Conservation (phyloP, 2,888 invertebrate genomes). For the Andrena marginata region DNA sequence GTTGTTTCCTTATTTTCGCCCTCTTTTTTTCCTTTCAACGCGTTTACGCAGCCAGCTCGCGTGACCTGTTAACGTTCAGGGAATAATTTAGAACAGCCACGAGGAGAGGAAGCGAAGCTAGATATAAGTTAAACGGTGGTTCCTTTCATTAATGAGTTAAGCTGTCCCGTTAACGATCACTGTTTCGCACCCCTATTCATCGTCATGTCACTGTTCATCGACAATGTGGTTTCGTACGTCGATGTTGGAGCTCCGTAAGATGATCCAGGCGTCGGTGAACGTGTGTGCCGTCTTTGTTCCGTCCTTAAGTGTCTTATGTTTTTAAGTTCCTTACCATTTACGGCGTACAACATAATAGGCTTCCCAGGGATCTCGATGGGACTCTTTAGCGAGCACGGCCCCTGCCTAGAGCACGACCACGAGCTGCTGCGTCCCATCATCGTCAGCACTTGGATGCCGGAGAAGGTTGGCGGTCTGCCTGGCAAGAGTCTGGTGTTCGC, state of each 20-base stretch:
- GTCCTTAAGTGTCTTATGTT: slow-evolving; percentile 78
- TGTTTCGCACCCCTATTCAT: background rate
- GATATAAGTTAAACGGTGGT: too few species aligned
- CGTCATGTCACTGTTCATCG: background rate
- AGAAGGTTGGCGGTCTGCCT: slow-evolving; percentile 94
- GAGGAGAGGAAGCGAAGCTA: background rate
- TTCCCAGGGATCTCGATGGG: slow-evolving; percentile 87
- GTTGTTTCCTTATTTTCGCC: slow-evolving; percentile 43
- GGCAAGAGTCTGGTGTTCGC: slow-evolving; percentile 94
- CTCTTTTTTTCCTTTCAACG: slow-evolving; percentile 29
- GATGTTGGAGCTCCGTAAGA: background rate
- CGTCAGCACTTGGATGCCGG: slow-evolving; percentile 95
- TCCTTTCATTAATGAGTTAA: too few species aligned
- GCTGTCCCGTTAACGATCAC: background rate
- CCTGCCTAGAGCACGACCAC: slow-evolving; percentile 95
- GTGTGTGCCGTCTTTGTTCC: slow-evolving; percentile 79
- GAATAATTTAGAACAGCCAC: too few species aligned
- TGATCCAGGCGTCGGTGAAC: slow-evolving; percentile 44
- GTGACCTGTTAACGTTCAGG: slow-evolving; percentile 24
- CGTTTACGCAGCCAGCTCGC: slow-evolving; percentile 45
- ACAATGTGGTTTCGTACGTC: background rate
- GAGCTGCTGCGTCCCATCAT: slow-evolving; percentile 94
- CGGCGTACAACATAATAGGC: slow-evolving; percentile 83
- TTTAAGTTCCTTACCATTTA: slow-evolving; percentile 73
- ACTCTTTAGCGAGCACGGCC: slow-evolving; percentile 86